Evolutionary conservation across 2,113 vertebrate genomes (phyloP).

Genomic region (Nothoprocta pentlandii): DNA sequence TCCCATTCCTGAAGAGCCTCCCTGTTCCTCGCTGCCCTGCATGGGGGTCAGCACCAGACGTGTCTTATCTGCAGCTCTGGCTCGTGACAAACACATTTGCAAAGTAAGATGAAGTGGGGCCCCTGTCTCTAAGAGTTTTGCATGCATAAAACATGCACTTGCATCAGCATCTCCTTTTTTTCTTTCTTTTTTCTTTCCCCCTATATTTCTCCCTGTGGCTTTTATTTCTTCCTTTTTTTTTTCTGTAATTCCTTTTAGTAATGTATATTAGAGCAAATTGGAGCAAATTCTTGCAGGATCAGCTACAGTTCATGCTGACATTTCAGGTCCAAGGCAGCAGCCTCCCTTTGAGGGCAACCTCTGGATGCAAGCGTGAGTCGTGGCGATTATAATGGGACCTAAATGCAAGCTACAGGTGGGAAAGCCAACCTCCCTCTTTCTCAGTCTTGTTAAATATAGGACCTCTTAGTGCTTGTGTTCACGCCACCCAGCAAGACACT

Average conservation of each 20-base stretch:
- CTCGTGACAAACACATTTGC: background rate
- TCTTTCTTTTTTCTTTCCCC: fast-evolving
- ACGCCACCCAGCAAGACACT: background rate
- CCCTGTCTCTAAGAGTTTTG: background rate
- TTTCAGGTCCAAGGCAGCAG: fast-evolving
- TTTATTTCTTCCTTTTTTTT: too few species aligned
- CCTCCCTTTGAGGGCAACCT: background rate
- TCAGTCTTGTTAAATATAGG: background rate
- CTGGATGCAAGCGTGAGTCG: background rate
- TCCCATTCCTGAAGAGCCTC: background rate
- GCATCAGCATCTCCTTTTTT: background rate
- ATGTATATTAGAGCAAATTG: background rate
- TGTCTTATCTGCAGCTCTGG: background rate
- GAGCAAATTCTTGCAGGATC: background rate
- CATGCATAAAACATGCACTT: fast-evolving
- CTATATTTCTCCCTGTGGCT: too few species aligned
- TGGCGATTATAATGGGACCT: background rate
- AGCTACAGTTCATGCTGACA: too few species aligned
- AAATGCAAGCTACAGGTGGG: background rate
- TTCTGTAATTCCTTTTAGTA: fast-evolving
- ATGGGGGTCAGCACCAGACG: fast-evolving
- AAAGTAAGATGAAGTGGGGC: background rate
- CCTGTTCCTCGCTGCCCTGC: background rate
- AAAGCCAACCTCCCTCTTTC: background rate
- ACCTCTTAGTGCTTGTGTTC: constrained; percentile 9